These are phyloP conservation scores for Drosophila littoralis DNA, from an alignment of 1,140 invertebrate genomes.

Conservation along the genomic window DNA sequence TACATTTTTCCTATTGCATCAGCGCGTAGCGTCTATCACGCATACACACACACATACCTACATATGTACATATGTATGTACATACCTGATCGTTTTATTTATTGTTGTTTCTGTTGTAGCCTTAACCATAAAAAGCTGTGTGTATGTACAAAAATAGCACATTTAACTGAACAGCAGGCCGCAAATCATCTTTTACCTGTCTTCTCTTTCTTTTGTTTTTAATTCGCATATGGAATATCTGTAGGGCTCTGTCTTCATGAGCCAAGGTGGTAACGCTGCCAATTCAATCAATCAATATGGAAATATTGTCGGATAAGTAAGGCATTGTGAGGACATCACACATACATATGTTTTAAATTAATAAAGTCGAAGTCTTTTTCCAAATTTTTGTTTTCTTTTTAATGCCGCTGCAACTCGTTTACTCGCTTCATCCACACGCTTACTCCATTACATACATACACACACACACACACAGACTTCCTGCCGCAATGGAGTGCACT, in stretches of 20 bases:
- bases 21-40: slow-evolving; percentile 41
- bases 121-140: slow-evolving; percentile 54
- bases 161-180: slow-evolving; percentile 39
- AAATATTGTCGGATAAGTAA: slow-evolving; percentile 1
- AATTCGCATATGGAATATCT: background rate
- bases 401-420: slow-evolving; percentile 9
- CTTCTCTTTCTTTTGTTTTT: slow-evolving; percentile 21
- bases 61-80: background rate
- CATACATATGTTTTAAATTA: slow-evolving; percentile 17
- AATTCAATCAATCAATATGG: slow-evolving; percentile 3
- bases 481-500: slow-evolving; percentile 67
- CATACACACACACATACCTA: slow-evolving; percentile 3
- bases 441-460: slow-evolving; percentile 15
- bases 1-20: slow-evolving; percentile 77
- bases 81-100: slow-evolving; percentile 40
- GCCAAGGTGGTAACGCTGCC: background rate
- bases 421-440: slow-evolving; percentile 34
- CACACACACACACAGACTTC: slow-evolving; percentile 25
- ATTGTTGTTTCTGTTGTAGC: slow-evolving; percentile 54
- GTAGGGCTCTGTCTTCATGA: background rate
- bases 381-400: slow-evolving; percentile 29
- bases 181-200: slow-evolving; percentile 34
- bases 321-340: background rate
- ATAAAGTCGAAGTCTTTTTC: slow-evolving; percentile 30
- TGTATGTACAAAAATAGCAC: slow-evolving; percentile 31